phyloP scores from a whole-genome alignment of 2,797 vertebrate species.

The Melanotaenia boesemani region DNA sequence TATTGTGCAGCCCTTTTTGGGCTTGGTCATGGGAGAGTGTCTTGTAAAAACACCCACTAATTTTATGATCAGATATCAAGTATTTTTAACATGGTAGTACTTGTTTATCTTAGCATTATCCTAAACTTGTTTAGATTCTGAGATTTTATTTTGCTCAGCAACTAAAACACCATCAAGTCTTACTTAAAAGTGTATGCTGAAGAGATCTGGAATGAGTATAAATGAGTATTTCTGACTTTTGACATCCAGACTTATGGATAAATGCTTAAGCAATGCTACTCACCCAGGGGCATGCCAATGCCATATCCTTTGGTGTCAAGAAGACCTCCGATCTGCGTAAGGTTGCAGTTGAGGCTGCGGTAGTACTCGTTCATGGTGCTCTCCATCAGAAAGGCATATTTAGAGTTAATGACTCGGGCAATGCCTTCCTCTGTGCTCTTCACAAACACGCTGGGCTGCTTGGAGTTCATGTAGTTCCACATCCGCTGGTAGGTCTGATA shows the following conservation, averaged over 20 bases:
- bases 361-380: constrained; percentile 96
- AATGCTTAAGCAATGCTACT: neutral
- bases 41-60: too few species aligned
- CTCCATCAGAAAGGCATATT: constrained; percentile 92
- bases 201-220: neutral
- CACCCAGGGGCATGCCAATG: constrained; percentile 93
- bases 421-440: constrained; percentile 94
- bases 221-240: neutral
- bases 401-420: constrained; percentile 91
- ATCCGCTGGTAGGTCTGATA: constrained; percentile 95
- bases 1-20: too few species aligned
- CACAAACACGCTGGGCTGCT: constrained; percentile 93
- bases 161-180: neutral
- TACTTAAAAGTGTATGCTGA: neutral
- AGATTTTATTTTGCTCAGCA: neutral
- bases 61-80: neutral
- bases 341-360: constrained; percentile 92
- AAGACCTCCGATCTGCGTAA: constrained; percentile 92
- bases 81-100: neutral
- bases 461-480: constrained; percentile 97
- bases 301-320: constrained; percentile 94
- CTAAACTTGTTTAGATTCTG: neutral
- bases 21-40: too few species aligned
- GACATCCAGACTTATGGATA: neutral
- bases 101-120: neutral